Percentiles rank a stretch among this genome's conserved stretches.
Conservation (phyloP, 2,797 vertebrate species). For the Adelosebastes latens region DNA sequence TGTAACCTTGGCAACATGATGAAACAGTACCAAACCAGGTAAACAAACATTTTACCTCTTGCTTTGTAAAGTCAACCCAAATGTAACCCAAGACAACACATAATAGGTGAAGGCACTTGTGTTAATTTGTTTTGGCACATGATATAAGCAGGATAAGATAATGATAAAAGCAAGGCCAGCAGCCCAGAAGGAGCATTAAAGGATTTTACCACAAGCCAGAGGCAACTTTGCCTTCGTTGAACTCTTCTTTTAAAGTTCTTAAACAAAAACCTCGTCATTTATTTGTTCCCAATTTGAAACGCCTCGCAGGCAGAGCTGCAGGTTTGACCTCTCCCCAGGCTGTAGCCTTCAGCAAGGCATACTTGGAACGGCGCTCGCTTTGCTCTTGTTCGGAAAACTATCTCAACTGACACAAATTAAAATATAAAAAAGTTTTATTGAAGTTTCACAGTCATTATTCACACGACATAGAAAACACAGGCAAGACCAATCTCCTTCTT, state of each 20-base stretch:
- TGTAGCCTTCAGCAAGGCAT: not conserved
- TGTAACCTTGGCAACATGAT: not conserved
- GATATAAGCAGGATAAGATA: not conserved
- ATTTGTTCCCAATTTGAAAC: not conserved
- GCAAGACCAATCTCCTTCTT: conserved; percentile 52
- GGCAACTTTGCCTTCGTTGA: not conserved
- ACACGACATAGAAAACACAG: conserved; percentile 70
- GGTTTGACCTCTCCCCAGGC: not conserved
- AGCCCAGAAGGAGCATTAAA: not conserved
- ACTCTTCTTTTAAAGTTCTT: not conserved
- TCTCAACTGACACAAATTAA: conserved; percentile 28
- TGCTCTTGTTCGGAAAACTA: not conserved
- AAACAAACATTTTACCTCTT: not conserved
- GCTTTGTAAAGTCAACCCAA: not conserved
- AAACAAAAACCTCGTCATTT: not conserved
- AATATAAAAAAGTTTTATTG: conserved; percentile 81
- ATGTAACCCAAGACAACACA: not conserved
- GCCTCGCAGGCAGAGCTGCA: not conserved
- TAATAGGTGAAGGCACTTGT: not conserved
- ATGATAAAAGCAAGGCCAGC: not conserved
- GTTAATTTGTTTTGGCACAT: not conserved
- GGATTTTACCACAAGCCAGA: not conserved
- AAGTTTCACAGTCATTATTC: conserved; percentile 82
- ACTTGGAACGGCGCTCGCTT: not conserved
- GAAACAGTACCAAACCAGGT: no score